phyloP scores from a whole-genome alignment of 2,797 vertebrate genomes.

The Champsocephalus esox region DNA sequence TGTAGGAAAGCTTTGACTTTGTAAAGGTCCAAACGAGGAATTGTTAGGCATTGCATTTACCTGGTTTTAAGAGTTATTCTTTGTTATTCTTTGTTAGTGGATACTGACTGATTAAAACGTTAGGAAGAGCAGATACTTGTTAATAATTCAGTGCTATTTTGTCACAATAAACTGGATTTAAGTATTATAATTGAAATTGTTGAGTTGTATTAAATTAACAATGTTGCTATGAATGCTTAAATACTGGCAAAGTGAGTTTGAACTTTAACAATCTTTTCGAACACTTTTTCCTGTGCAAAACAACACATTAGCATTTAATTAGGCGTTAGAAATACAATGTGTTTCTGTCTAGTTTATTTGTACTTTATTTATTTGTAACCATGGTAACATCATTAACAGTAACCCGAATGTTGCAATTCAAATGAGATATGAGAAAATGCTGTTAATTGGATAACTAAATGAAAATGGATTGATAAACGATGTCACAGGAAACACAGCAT shows the following conservation, averaged over 20 bases:
- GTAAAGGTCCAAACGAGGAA: conserved; percentile 22
- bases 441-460: neutral
- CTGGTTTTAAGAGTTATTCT: neutral
- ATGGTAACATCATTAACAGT: neutral
- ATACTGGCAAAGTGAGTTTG: neutral
- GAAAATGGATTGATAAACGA: neutral
- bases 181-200: neutral
- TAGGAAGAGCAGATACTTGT: neutral
- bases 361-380: neutral
- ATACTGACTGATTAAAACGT: conserved; percentile 10
- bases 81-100: conserved; percentile 6
- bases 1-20: conserved; percentile 41
- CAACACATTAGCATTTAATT: neutral
- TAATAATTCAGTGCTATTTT: neutral
- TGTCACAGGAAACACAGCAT: neutral
- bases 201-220: neutral
- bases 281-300: neutral
- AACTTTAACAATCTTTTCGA: neutral
- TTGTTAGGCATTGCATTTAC: conserved; percentile 26
- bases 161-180: neutral
- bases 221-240: neutral
- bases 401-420: neutral
- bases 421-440: neutral
- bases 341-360: neutral
- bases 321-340: neutral